Evolutionary conservation across 30 jellyfish, hydroid and myxozoan genomes (phyloP).

Genomic region (Calvadosia cruxmelitensis): DNA sequence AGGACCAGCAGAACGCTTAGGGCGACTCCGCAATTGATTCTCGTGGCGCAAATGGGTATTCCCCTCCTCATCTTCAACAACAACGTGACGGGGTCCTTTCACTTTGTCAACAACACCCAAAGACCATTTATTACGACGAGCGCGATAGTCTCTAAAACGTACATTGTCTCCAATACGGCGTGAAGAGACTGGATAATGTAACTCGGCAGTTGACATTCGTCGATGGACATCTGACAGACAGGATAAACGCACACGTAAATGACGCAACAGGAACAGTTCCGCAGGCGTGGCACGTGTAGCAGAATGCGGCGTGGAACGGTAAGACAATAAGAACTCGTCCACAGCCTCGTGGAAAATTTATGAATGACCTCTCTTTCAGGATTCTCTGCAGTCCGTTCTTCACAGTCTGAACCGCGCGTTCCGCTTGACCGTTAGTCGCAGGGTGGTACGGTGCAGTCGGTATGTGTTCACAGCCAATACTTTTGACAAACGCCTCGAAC

Average conservation of each 20-base stretch:
- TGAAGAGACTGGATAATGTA: background rate
- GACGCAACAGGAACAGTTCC: background rate
- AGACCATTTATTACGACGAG: background rate
- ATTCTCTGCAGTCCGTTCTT: background rate
- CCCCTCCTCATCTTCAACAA: background rate
- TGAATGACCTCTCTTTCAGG: background rate
- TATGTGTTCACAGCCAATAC: background rate
- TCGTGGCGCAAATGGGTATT: background rate
- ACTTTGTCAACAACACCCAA: background rate
- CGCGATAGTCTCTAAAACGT: background rate
- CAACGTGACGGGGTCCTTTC: background rate
- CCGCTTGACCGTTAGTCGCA: background rate
- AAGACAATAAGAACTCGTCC: too few relatives aligned
- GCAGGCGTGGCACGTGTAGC: background rate
- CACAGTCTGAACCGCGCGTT: background rate
- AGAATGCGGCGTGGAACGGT: background rate
- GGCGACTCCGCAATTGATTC: background rate
- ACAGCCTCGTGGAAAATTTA: background rate
- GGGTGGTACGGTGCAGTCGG: background rate
- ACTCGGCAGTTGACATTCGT: background rate
- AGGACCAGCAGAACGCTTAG: background rate
- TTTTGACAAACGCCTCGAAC: background rate
- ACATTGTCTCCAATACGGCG: background rate
- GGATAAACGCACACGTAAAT: background rate
- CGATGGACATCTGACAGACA: background rate